Evolutionary conservation across 2,113 vertebrate species (phyloP).

Genomic region (Scomber colias): DNA sequence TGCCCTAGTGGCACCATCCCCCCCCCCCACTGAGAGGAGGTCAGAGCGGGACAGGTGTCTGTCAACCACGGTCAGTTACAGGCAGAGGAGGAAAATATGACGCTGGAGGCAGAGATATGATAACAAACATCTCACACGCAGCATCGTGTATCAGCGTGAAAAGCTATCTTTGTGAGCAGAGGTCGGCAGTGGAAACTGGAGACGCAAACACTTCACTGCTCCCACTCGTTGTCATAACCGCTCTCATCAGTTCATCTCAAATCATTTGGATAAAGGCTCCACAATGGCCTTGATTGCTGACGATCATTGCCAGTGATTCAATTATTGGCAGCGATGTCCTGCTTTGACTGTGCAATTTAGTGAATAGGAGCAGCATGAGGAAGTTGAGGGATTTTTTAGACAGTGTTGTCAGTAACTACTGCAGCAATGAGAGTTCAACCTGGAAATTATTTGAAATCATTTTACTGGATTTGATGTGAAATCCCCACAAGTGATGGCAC

Average conservation of each 20-base stretch:
- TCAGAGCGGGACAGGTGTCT: slow-evolving; percentile 53
- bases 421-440: neutral
- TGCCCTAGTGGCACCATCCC: slow-evolving; percentile 20
- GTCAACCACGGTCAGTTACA: slow-evolving; percentile 20
- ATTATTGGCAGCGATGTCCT: slow-evolving; percentile 45
- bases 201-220: neutral
- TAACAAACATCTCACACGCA: neutral
- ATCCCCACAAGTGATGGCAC: neutral
- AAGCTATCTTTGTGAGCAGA: neutral
- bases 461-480: neutral
- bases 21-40: slow-evolving; percentile 39
- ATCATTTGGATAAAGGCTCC: slow-evolving; percentile 35
- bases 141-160: neutral
- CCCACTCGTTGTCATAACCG: slow-evolving; percentile 10
- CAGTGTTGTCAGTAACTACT: neutral
- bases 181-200: neutral
- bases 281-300: slow-evolving; percentile 45
- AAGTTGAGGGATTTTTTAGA: slow-evolving; percentile 15
- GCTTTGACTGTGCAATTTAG: slow-evolving; percentile 38
- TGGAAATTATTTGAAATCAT: neutral
- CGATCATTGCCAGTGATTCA: slow-evolving; percentile 61
- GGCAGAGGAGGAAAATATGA: neutral
- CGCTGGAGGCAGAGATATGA: slow-evolving; percentile 1
- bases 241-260: slow-evolving; percentile 45
- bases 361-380: slow-evolving; percentile 31